Base-by-base conservation (phyloP, 2,797 vertebrate species). In the Cyclopterus lumpus region DNA sequence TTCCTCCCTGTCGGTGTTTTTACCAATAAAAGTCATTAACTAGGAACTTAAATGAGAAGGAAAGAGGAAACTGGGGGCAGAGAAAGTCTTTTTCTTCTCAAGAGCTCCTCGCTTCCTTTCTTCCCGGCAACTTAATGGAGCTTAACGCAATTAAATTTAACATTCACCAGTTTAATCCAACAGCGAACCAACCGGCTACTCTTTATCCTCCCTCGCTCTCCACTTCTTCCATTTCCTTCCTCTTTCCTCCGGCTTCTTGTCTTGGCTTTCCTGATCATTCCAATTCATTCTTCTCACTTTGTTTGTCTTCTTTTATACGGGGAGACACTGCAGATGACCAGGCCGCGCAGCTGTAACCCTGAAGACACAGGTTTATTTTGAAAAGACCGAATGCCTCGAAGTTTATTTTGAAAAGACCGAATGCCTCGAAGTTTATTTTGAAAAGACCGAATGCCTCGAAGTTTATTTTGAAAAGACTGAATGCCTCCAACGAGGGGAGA, bases 131-230 rank as follows among this genome's bases (percentile, higher is more conserved):
- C 81, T 81, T 89, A 88, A 90, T 84, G 87, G 81, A 83, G 81
- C 82, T 88, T 81, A 84, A 84, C 61, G 58, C 84, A 84, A 87
- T 89, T 84, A 83, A 82, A 86, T 83, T 73, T 60, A 81, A 80
- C 84, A 83, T 81, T 75, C 60, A 34, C 48, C 54, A 55, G 76
- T 85, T 84, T 87, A 85, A 90, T 85, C 79, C 81, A 67, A n/a
- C 72, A 30, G 75, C 6, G 65, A 61, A 26, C 44, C 11, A 15
- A 18, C 30, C 38, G 44, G 24, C 59, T 57, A 32, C 48, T 40
- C 59, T 58, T 71, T 40, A 69, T 59, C 65, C 68, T 42, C 55
- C 9, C n/a, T 28, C 49, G 40, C 67, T 46, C 59, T 28, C 38
- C 6, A 3, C 24, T 24, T 7, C 62, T 8, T 40, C 18, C 20